phyloP scores from a whole-genome alignment of 2,797 vertebrate species.

The Microctenopoma lineatum region DNA sequence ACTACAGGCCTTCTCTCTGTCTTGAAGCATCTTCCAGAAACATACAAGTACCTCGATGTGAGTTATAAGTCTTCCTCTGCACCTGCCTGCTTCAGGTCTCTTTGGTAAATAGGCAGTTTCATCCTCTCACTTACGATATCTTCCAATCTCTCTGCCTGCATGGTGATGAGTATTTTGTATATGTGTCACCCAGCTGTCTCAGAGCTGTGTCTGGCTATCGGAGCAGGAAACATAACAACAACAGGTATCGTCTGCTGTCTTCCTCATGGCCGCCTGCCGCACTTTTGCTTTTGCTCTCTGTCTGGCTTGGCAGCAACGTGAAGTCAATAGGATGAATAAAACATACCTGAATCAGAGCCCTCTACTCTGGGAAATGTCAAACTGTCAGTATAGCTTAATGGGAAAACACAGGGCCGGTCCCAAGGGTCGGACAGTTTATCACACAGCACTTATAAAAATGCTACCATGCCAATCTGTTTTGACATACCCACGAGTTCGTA shows the following conservation, averaged over 20 bases:
- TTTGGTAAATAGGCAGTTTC: slow-evolving; percentile 53
- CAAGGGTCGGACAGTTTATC: slow-evolving; percentile 68
- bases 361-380: slow-evolving; percentile 81
- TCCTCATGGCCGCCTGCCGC: slow-evolving; percentile 53
- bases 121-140: slow-evolving; percentile 53
- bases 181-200: slow-evolving; percentile 65
- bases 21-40: slow-evolving; percentile 16
- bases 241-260: slow-evolving; percentile 58
- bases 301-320: slow-evolving; percentile 63
- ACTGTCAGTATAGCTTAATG: slow-evolving; percentile 79
- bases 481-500: too few species aligned
- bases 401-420: slow-evolving; percentile 70
- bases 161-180: slow-evolving; percentile 66
- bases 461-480: slow-evolving; percentile 25
- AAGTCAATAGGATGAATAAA: slow-evolving; percentile 85
- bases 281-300: slow-evolving; percentile 61
- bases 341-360: slow-evolving; percentile 78
- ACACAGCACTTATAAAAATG: slow-evolving; percentile 38
- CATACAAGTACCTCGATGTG: slow-evolving; percentile 25
- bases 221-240: slow-evolving; percentile 67
- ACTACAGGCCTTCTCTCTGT: slow-evolving; percentile 14
- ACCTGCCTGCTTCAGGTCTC: slow-evolving; percentile 29
- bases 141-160: slow-evolving; percentile 53
- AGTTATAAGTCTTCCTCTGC: slow-evolving; percentile 34
- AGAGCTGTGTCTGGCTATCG: slow-evolving; percentile 55